Evolutionary conservation across 2,797 vertebrate species (phyloP), one percentile per base, ranked within the genome.

Genomic region (Thaleichthys pacificus): DNA sequence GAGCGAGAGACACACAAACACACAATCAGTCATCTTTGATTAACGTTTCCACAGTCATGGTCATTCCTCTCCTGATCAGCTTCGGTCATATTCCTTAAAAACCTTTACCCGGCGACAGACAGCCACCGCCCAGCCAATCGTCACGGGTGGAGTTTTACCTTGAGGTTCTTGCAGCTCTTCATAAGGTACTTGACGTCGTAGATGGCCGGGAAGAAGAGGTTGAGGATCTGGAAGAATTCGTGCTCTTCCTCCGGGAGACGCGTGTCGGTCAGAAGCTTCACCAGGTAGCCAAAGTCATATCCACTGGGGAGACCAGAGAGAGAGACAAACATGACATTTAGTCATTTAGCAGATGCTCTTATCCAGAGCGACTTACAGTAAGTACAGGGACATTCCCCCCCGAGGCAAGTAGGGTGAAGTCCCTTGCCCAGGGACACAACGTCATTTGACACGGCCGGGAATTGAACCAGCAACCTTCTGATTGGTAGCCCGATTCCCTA

Each of bases 131-230:
- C 38, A 2, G 38, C 49, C 63, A 49, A 54, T 21, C 38, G 61
- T 5, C 32, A 30, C 42, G 42, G 42, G 12, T 14, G 1, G 17
- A 15, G 11, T 51, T 32, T 2, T 91, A 99, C 97, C 97, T 99
- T 99, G 3, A 99, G 93, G 87, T 98, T 99, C 92, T 98, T 99
- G 90, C 98, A 99, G 91, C 98, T 99, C 92, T 99, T 99, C 98
- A 99, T 99, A 70, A 99, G 82, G 83, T 99, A 99, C 70, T 99
- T 99, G 66, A 99, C 98, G 24, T 99, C 98, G 68, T 99, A 99
- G 86, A 99, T 99, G 1, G 97, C 97, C 0, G 97, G 98, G 77
- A 99, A 99, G 87, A 99, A 99, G 78, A 99, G 93, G 87, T 98
- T 97, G 85, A 99, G 90, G 85, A 99, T 99, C 87, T 98, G 96